Conservation (phyloP, 1,140 invertebrate genomes). For the Leptinotarsa texana region DNA sequence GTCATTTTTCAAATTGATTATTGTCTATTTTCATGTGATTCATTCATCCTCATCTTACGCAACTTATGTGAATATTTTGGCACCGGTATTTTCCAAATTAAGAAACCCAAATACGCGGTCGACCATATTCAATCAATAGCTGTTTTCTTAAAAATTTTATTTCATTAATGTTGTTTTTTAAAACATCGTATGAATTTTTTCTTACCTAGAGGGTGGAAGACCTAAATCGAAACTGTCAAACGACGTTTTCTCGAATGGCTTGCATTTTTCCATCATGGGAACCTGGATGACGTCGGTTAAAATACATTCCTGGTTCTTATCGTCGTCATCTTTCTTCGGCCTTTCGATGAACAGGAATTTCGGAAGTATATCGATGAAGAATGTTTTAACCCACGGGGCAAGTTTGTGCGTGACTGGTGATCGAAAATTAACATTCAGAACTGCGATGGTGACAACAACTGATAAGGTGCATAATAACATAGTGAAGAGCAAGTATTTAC, state of each 20-base stretch:
- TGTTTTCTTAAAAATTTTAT: too few species aligned
- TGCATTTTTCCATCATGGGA: constrained; percentile 52
- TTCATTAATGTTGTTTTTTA: too few species aligned
- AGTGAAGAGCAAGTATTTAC: constrained; percentile 98
- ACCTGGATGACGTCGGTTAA: constrained; percentile 54
- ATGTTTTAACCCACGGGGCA: constrained; percentile 84
- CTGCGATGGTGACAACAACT: constrained; percentile 96
- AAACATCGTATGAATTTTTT: constrained; percentile 30
- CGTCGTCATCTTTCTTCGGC: constrained; percentile 75
- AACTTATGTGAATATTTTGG: too few species aligned
- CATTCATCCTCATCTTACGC: too few species aligned
- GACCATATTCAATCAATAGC: too few species aligned
- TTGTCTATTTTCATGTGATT: too few species aligned
- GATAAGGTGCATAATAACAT: constrained; percentile 99
- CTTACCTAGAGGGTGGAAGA: constrained; percentile 59
- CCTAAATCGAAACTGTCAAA: constrained; percentile 56
- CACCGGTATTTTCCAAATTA: too few species aligned
- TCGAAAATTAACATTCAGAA: constrained; percentile 98
- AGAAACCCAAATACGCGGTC: too few species aligned
- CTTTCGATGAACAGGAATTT: constrained; percentile 83
- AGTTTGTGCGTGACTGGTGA: constrained; percentile 96
- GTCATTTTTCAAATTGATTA: too few species aligned
- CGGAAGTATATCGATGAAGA: constrained; percentile 90
- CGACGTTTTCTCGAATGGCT: constrained; percentile 49
- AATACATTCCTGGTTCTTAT: constrained; percentile 48